A percentile compares a stretch with the other conserved stretches of the same genome.
Evolutionary conservation across 2,113 vertebrate genomes (phyloP).

Genomic region (Morone saxatilis): DNA sequence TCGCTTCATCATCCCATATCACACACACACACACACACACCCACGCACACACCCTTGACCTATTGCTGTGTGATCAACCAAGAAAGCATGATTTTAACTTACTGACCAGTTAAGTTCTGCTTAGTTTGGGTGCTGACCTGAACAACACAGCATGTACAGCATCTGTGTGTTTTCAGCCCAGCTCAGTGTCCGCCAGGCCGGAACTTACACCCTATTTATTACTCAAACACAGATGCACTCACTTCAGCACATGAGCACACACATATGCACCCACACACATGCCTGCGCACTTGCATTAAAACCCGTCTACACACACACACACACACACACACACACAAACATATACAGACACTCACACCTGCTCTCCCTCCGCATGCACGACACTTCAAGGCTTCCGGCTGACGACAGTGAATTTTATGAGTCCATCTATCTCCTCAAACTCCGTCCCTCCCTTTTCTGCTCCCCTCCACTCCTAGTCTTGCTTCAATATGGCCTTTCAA

Average conservation of each 20-base stretch:
- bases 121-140: neutral
- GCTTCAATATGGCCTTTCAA: constrained; percentile 78
- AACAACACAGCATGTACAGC: constrained; percentile 19
- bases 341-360: constrained; percentile 62
- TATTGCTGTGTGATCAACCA: constrained; percentile 42
- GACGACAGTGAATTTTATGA: constrained; percentile 47
- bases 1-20: constrained; percentile 65
- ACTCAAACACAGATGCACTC: constrained; percentile 60
- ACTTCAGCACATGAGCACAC: constrained; percentile 37
- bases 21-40: constrained; percentile 41
- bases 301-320: constrained; percentile 45
- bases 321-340: constrained; percentile 56
- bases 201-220: constrained; percentile 66
- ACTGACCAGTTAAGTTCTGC: neutral
- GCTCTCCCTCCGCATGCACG: constrained; percentile 50
- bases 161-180: neutral
- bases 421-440: constrained; percentile 34
- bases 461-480: constrained; percentile 17
- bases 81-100: constrained; percentile 18
- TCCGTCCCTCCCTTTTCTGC: constrained; percentile 10
- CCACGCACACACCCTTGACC: constrained; percentile 10
- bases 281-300: constrained; percentile 33
- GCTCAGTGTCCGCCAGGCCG: constrained; percentile 15
- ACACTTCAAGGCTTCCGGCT: constrained; percentile 62
- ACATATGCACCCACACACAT: constrained; percentile 40